Base-by-base conservation (phyloP, 2,888 invertebrate species). In the Eilema depressum region DNA sequence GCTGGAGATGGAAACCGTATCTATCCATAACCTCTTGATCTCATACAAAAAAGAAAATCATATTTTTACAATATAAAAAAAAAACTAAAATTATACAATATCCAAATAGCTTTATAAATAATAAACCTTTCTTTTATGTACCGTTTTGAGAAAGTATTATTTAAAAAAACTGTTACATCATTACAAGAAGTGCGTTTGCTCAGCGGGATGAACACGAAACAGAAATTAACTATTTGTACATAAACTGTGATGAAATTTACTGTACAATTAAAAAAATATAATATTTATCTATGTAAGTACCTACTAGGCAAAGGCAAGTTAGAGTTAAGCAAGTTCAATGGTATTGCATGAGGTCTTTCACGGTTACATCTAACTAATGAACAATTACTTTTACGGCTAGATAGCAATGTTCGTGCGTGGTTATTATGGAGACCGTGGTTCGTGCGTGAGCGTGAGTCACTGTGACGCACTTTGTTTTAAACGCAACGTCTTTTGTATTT, bases 381-480 rank as follows among this genome's bases (percentile, higher is more conserved):
- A 79, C 79, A 79, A 79, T 82, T 82, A 61, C 71, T 68, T 76
- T 75, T 78, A 78, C 66, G 65, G 73, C 53, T 66, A 53, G 65
- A 30, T 30, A 66, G n/a, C 30, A 53, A 63, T 66, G 56, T 65
- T 28, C 65, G 62, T 72, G 71, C 61, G 68, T 80, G 73, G 73
- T 78, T 75, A 74, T 72, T 78, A 69, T 63, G 25, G 64, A 47
- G 41, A 30, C 56, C 30, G 41, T n/a, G n/a, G n/a, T n/a, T n/a
- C n/a, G n/a, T n/a, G n/a, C n/a, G n/a, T n/a, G n/a, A n/a, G n/a
- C n/a, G n/a, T 82, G 82, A 83, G 68, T 83, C 82, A 81, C 68
- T 63, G 69, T 76, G 81, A 79, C 83, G 76, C 74, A 77, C 70
- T 69, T 66, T 56, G 28, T 47, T 71, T 66, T 69, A 28, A 64